Evolutionary conservation across 1,140 invertebrate genomes (phyloP).

Genomic region (Phocides pigmalion): DNA sequence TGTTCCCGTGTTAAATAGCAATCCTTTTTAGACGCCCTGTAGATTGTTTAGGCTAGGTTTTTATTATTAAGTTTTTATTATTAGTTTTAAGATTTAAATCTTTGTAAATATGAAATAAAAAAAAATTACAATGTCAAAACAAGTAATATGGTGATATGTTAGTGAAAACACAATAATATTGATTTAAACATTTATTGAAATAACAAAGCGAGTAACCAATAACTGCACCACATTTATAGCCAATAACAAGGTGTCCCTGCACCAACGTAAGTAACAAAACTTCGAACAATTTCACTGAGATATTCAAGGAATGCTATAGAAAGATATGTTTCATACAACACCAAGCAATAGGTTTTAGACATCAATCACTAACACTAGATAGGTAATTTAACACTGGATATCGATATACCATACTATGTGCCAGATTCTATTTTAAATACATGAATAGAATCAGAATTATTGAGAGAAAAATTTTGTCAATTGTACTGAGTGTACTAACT

Average conservation of each 20-base stretch:
- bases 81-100: too few relatives aligned
- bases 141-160: too few relatives aligned
- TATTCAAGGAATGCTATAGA: constrained; percentile 49
- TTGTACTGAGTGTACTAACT: constrained; percentile 14
- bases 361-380: not conserved
- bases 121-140: too few relatives aligned
- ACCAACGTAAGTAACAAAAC: constrained; percentile 48
- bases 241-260: constrained; percentile 46
- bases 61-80: too few relatives aligned
- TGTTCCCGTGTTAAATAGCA: too few relatives aligned
- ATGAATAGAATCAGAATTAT: constrained; percentile 1
- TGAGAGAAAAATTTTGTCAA: constrained; percentile 8
- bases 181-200: constrained; percentile 55
- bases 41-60: too few relatives aligned
- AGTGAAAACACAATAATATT: not conserved
- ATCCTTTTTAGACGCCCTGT: too few relatives aligned
- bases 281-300: constrained; percentile 37
- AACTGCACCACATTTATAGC: constrained; percentile 37
- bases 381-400: constrained; percentile 22
- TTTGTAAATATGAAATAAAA: too few relatives aligned
- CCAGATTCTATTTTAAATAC: not conserved
- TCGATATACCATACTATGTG: not conserved
- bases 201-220: constrained; percentile 50
- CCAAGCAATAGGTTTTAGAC: not conserved
- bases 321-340: constrained; percentile 28